Evolutionary conservation across 2,888 invertebrate species (phyloP).

Genomic region (Cistogaster globosa): DNA sequence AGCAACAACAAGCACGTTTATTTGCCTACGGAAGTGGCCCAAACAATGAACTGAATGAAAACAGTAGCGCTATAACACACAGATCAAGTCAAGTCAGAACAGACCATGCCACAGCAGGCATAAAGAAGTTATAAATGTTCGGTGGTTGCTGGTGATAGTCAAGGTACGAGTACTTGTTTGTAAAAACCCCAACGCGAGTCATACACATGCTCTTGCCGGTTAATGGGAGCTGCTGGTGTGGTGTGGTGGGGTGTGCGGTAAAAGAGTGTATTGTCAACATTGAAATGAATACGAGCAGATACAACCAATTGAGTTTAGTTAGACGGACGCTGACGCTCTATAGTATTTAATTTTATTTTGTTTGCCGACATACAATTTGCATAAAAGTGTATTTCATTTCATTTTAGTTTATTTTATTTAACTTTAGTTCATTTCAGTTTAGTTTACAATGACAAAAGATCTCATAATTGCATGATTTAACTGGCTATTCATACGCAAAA

Average conservation of each 20-base stretch:
- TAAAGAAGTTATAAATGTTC: slow-evolving; percentile 66
- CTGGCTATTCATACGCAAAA: slow-evolving; percentile 77
- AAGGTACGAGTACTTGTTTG: not conserved
- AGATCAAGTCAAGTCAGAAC: slow-evolving; percentile 24
- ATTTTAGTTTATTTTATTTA: slow-evolving; percentile 52
- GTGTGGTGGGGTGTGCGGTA: not conserved
- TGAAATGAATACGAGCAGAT: slow-evolving; percentile 21
- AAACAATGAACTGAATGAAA: slow-evolving; percentile 63
- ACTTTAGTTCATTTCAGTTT: slow-evolving; percentile 48
- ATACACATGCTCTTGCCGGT: slow-evolving; percentile 26
- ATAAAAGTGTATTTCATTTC: slow-evolving; percentile 65
- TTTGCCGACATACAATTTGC: slow-evolving; percentile 69
- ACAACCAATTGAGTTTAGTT: slow-evolving; percentile 58
- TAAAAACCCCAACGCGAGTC: slow-evolving; percentile 55
- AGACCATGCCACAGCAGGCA: slow-evolving; percentile 30
- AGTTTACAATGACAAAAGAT: slow-evolving; percentile 77
- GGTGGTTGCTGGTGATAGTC: not conserved
- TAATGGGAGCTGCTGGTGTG: not conserved
- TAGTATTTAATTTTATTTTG: slow-evolving; percentile 46
- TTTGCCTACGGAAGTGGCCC: slow-evolving; percentile 69
- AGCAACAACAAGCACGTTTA: slow-evolving; percentile 52
- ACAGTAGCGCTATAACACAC: slow-evolving; percentile 23
- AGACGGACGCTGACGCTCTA: slow-evolving; percentile 42
- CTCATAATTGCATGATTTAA: slow-evolving; percentile 82
- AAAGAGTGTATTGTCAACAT: slow-evolving; percentile 56